Percentiles rank a stretch among this genome's conserved stretches.
These are phyloP conservation scores for Oryzias sinensis DNA, from an alignment of 2,797 vertebrate genomes.

Conservation along the genomic window DNA sequence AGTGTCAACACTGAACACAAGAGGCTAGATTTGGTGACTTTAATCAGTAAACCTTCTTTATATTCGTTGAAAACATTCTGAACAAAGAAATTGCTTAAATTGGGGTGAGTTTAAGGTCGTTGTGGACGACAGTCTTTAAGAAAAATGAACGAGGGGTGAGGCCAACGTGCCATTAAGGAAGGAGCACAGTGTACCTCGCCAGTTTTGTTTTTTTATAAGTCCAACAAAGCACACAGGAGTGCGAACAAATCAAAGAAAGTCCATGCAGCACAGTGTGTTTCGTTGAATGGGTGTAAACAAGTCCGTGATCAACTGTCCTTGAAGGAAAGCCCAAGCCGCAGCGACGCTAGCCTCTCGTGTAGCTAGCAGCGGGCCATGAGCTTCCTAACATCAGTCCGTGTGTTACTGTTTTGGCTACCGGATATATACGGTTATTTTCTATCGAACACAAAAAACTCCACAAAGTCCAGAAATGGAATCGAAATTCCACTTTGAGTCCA, in stretches of 20 bases:
- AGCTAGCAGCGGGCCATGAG: slow-evolving; percentile 48
- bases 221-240: slow-evolving; percentile 41
- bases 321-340: slow-evolving; percentile 30
- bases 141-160: slow-evolving; percentile 48
- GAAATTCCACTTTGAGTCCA: slow-evolving; percentile 30
- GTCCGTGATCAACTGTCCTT: slow-evolving; percentile 62
- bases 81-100: slow-evolving; percentile 46
- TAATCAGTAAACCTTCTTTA: slow-evolving; percentile 58
- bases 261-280: slow-evolving; percentile 26
- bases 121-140: slow-evolving; percentile 54
- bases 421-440: slow-evolving; percentile 26
- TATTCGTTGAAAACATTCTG: slow-evolving; percentile 53
- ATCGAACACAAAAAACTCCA: slow-evolving; percentile 30
- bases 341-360: slow-evolving; percentile 24
- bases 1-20: slow-evolving; percentile 70
- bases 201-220: slow-evolving; percentile 60
- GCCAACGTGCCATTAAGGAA: slow-evolving; percentile 44
- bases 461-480: not conserved
- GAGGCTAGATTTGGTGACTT: slow-evolving; percentile 54
- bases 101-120: slow-evolving; percentile 38
- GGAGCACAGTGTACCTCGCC: slow-evolving; percentile 38
- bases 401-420: slow-evolving; percentile 12
- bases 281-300: slow-evolving; percentile 17
- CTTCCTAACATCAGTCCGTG: slow-evolving; percentile 36
- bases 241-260: slow-evolving; percentile 55